Conservation (phyloP, 2,888 invertebrate species). For the Celastrina argiolus region DNA sequence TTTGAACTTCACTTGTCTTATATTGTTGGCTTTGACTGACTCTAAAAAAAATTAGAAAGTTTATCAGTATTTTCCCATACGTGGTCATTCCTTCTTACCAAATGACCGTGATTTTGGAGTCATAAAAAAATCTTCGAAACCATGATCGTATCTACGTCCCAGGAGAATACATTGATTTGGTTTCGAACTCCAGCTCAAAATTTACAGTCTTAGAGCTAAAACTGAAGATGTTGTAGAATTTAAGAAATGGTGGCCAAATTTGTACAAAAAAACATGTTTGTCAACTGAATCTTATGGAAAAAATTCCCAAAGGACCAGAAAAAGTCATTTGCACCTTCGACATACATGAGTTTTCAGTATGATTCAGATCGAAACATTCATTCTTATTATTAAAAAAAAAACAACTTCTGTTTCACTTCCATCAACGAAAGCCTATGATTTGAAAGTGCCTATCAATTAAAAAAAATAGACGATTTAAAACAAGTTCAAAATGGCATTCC, state of each 20-base stretch:
- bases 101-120: conserved; percentile 15
- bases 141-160: conserved; percentile 29
- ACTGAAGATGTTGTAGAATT: conserved; percentile 32
- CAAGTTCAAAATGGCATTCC: conserved; percentile 29
- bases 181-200: conserved; percentile 36
- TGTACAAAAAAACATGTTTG: no score
- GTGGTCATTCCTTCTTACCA: background rate
- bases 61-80: background rate
- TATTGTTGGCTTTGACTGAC: background rate
- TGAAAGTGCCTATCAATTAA: no score
- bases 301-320: conserved; percentile 30
- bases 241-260: no score
- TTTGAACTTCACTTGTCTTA: no score
- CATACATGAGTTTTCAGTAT: conserved; percentile 30
- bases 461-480: conserved; percentile 30
- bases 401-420: conserved; percentile 28
- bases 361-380: conserved; percentile 28
- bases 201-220: conserved; percentile 33
- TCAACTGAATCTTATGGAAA: conserved; percentile 30
- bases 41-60: background rate
- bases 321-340: conserved; percentile 28
- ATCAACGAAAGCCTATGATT: conserved; percentile 28
- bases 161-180: conserved; percentile 31
- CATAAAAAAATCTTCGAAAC: conserved; percentile 32
- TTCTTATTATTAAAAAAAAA: no score